These are phyloP conservation scores for Schizopygopsis malacanthus DNA, from an alignment of 2,797 vertebrate species.

Conservation along the genomic window DNA sequence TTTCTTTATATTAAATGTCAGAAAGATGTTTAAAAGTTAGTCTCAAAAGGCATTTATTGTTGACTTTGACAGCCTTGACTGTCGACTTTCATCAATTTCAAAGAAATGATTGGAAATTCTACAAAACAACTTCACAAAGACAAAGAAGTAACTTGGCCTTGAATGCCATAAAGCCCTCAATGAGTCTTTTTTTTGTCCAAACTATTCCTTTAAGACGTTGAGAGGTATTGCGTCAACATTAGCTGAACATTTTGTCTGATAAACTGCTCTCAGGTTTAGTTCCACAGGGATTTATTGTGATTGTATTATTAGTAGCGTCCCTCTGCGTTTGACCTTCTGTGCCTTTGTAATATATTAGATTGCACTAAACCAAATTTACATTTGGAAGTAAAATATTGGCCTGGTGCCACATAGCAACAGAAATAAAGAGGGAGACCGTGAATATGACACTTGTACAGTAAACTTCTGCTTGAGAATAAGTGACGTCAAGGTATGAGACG, in stretches of 20 bases:
- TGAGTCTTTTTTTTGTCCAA: neutral
- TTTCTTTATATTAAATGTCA: neutral
- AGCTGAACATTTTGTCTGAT: neutral
- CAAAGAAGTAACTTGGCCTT: neutral
- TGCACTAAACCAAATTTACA: conserved; percentile 23
- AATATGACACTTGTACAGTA: conserved; percentile 18
- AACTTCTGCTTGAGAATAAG: conserved; percentile 21
- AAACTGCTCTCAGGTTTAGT: conserved; percentile 12
- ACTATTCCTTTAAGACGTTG: neutral
- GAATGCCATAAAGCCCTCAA: neutral
- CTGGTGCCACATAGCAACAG: conserved; percentile 1
- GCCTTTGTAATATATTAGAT: conserved; percentile 1
- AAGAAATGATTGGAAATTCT: neutral
- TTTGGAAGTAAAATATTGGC: conserved; percentile 24
- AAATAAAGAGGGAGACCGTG: conserved; percentile 11
- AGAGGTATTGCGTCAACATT: neutral
- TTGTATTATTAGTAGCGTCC: conserved; percentile 10
- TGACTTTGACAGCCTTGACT: neutral
- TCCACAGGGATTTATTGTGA: neutral
- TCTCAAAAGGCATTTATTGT: neutral
- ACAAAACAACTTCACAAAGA: neutral
- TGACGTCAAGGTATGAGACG: neutral
- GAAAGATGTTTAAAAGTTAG: neutral
- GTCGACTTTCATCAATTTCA: neutral
- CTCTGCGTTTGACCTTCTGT: neutral